Evolutionary conservation across 2,888 invertebrate genomes (phyloP).

Genomic region (Holacanthella duospinosa): DNA sequence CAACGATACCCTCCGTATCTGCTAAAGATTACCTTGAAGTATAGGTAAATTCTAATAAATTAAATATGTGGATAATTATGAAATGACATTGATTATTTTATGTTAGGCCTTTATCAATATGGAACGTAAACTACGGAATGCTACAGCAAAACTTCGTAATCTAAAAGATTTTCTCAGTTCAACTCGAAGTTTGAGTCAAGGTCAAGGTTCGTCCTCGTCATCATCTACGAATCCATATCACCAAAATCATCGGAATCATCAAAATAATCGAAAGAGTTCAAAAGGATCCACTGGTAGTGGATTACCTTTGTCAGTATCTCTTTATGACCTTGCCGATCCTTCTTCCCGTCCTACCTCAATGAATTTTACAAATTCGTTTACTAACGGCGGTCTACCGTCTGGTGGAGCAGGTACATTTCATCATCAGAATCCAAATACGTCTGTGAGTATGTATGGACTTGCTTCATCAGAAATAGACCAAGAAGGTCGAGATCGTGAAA

Average conservation of each 20-base stretch:
- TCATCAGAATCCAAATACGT: slow-evolving; percentile 17
- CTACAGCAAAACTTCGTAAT: slow-evolving; percentile 26
- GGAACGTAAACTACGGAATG: slow-evolving; percentile 18
- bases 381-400: not conserved
- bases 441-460: slow-evolving; percentile 33
- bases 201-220: not conserved
- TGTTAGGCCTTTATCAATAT: no score
- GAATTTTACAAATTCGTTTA: not conserved
- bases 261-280: not conserved
- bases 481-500: not conserved
- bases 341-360: not conserved
- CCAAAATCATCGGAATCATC: not conserved
- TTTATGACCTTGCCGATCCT: slow-evolving; percentile 26
- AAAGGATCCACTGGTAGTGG: not conserved
- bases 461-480: slow-evolving; percentile 7
- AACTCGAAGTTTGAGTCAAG: slow-evolving; percentile 25
- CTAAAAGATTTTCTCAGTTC: slow-evolving; percentile 32
- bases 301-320: slow-evolving; percentile 21
- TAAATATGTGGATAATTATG: no score
- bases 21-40: no score
- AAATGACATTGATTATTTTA: no score
- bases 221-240: not conserved
- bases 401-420: not conserved
- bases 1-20: no score
- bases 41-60: no score